Evolutionary conservation across 2,113 vertebrate genomes (phyloP), one percentile per base, ranked within the genome.

Genomic region (Brachypodius melanocephalos): DNA sequence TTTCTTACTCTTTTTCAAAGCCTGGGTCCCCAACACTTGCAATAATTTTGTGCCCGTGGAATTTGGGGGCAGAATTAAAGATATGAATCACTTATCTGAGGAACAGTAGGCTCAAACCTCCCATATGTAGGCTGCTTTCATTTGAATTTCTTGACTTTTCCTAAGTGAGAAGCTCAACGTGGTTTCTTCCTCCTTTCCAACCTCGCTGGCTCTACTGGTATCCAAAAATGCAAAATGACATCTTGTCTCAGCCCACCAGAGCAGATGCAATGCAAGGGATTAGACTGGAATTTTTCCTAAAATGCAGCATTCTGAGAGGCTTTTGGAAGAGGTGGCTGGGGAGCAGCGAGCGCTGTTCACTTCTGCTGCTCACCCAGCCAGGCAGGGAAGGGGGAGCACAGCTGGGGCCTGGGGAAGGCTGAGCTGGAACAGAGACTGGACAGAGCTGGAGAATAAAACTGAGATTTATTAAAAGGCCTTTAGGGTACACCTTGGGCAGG

Each of bases 131-230:
- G 88, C 78, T 94, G 93, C 10, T 90, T 90, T 90, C n/a, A 96
- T 97, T 96, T 96, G 91, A 97, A 96, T 95, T 94, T 88, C 91
- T 96, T 96, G 96, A 96, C 95, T 96, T 97, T 95, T 96, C 75
- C 67, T 48, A 91, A 97, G 94, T 77, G 89, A 96, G 94, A 96
- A 95, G 68, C 82, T 71, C 89, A 94, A 94, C 68, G 93, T 84
- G 63, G 67, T 77, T 94, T 93, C 82, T 87, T 93, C 68, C 87
- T 87, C 93, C 91, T 96, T 91, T 24, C 85, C 91, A 94, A 36
- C 93, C 93, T 95, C 91, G 69, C 82, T 95, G 94, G 95, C 93
- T 96, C 82, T 57, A 58, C 78, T 19, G 90, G 86, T 93, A 95
- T 90, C 93, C 93, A 94, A 93, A 97, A 97, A 94, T 85, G 90